These are phyloP conservation scores for Craseonycteris thonglongyai DNA, from an alignment of 2,113 vertebrate genomes.

Conservation along the genomic window DNA sequence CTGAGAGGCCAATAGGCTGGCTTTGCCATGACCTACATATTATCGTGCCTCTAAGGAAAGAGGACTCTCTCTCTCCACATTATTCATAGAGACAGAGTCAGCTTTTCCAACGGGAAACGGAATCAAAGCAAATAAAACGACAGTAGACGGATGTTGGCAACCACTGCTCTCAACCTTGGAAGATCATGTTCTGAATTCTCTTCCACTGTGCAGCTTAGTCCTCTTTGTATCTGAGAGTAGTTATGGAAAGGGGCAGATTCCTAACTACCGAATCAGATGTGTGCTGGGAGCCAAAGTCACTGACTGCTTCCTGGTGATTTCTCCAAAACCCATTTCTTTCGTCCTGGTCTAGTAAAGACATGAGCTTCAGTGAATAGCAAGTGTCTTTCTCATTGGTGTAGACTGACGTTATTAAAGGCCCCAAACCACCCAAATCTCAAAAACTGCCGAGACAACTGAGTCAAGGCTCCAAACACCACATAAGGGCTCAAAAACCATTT, in stretches of 20 bases:
- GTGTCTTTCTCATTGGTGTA: not conserved
- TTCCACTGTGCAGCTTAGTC: not conserved
- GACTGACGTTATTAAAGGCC: not conserved
- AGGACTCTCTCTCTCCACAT: not conserved
- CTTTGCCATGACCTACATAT: not conserved
- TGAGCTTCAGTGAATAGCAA: not conserved
- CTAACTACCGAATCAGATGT: not conserved
- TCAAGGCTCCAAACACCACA: not conserved
- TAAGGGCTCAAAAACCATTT: constrained; percentile 9
- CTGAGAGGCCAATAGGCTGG: constrained; percentile 38
- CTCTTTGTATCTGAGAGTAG: not conserved
- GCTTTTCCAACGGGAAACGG: not conserved
- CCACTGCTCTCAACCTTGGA: not conserved
- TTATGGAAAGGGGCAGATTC: not conserved
- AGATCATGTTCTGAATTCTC: not conserved
- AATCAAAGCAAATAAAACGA: not conserved
- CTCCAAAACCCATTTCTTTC: not conserved
- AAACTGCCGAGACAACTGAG: constrained; percentile 5
- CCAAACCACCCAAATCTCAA: not conserved
- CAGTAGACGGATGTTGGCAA: not conserved
- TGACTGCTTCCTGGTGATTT: not conserved
- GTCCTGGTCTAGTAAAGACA: not conserved
- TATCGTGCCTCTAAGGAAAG: not conserved
- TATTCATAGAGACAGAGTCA: not conserved
- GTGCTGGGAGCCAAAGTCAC: not conserved